Evolutionary conservation across 2,888 invertebrate genomes (phyloP).

Genomic region (Rhaphigaster nebulosa): DNA sequence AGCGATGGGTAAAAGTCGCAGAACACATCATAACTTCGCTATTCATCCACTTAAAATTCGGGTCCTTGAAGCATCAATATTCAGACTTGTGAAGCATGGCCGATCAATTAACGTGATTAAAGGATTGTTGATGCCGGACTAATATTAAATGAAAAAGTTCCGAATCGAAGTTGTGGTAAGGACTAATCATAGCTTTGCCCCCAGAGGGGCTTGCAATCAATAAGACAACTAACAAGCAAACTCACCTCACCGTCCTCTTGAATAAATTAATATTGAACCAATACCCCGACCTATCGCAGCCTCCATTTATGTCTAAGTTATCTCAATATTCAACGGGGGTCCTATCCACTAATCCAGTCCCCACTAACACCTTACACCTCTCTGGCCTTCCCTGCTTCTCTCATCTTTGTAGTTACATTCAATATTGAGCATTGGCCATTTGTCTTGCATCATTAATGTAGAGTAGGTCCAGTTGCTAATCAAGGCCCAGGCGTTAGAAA

Average conservation of each 20-base stretch:
- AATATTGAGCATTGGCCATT: conserved; percentile 22
- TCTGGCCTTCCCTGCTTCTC: neutral
- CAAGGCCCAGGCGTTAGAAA: neutral
- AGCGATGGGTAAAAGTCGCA: too few species aligned
- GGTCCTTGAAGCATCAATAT: neutral
- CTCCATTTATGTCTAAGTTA: conserved; percentile 39
- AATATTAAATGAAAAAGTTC: conserved; percentile 3
- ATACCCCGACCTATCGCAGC: conserved; percentile 26
- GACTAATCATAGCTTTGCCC: neutral
- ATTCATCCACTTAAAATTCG: neutral
- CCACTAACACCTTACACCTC: neutral
- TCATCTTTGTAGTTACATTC: conserved; percentile 26
- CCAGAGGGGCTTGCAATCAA: conserved; percentile 14
- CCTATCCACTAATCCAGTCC: conserved; percentile 23
- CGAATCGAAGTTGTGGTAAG: neutral
- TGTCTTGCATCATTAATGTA: conserved; percentile 22
- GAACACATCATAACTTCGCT: neutral
- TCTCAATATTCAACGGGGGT: conserved; percentile 22
- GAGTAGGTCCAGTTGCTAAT: conserved; percentile 9
- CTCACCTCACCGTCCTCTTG: conserved; percentile 54
- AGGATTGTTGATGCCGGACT: neutral
- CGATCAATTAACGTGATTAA: neutral
- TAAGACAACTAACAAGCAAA: conserved; percentile 43
- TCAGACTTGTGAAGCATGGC: neutral
- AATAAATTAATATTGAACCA: conserved; percentile 58